These are phyloP conservation scores for Heptranchias perlo DNA, from an alignment of 2,113 vertebrate genomes.

Conservation along the genomic window DNA sequence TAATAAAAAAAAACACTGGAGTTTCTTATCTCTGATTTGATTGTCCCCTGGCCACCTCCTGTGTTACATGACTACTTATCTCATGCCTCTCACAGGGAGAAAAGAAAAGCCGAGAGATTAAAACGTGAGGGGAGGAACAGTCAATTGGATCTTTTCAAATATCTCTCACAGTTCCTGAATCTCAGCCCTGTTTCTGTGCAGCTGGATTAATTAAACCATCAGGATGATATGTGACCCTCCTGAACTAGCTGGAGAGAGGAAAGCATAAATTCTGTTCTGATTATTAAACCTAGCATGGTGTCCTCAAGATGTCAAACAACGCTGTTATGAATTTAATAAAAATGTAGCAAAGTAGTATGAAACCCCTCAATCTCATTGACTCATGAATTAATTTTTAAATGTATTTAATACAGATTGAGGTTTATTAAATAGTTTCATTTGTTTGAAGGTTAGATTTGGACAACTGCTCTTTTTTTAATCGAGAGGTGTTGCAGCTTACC, in stretches of 20 bases:
- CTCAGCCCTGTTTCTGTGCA: neutral
- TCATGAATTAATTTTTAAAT: neutral
- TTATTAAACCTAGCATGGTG: slow-evolving; percentile 10
- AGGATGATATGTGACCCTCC: neutral
- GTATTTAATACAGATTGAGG: neutral
- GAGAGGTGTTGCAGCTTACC: neutral
- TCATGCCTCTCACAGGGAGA: neutral
- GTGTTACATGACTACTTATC: neutral
- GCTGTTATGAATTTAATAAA: neutral
- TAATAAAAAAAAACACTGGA: neutral
- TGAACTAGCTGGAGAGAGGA: neutral
- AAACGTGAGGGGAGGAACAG: neutral
- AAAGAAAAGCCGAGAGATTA: neutral
- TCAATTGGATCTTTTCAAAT: neutral
- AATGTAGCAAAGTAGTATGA: neutral
- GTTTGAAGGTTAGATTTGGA: neutral
- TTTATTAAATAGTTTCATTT: neutral
- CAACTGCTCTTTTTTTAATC: neutral
- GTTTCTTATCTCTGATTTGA: neutral
- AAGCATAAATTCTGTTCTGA: neutral
- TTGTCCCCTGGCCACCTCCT: neutral
- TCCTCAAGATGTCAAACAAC: neutral
- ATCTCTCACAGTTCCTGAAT: neutral
- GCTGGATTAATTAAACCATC: slow-evolving; percentile 19
- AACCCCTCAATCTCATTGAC: neutral